These are phyloP conservation scores for Mellivora capensis DNA, from an alignment of 2,113 vertebrate genomes.

Conservation along the genomic window DNA sequence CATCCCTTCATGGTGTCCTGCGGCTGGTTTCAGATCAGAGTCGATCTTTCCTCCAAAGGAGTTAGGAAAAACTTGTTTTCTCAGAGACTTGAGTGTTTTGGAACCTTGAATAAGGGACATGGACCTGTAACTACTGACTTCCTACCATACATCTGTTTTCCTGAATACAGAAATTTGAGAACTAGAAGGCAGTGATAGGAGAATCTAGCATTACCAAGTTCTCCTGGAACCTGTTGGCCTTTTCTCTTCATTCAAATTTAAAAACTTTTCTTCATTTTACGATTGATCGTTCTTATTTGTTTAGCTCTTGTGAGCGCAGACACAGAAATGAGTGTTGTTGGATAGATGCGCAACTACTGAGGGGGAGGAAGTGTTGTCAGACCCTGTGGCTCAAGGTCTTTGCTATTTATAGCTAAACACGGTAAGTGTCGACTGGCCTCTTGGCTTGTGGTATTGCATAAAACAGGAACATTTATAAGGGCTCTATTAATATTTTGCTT, in stretches of 20 bases:
- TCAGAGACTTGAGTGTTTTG: neutral
- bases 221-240: neutral
- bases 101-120: neutral
- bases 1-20: neutral
- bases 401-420: neutral
- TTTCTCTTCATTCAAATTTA: neutral
- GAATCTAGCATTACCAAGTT: neutral
- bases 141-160: rapidly evolving
- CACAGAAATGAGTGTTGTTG: neutral
- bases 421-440: neutral
- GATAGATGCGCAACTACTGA: neutral
- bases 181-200: neutral
- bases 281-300: neutral
- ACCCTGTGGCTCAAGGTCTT: neutral
- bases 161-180: neutral
- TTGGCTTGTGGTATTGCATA: neutral
- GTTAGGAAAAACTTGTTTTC: neutral
- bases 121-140: neutral
- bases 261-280: neutral
- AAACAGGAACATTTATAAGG: neutral
- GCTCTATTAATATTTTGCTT: neutral
- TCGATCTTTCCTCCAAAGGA: neutral
- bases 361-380: neutral
- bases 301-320: neutral
- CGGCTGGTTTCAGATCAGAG: neutral